Evolutionary conservation across 2,113 vertebrate genomes (phyloP).

Genomic region (Tachysurus vachellii): DNA sequence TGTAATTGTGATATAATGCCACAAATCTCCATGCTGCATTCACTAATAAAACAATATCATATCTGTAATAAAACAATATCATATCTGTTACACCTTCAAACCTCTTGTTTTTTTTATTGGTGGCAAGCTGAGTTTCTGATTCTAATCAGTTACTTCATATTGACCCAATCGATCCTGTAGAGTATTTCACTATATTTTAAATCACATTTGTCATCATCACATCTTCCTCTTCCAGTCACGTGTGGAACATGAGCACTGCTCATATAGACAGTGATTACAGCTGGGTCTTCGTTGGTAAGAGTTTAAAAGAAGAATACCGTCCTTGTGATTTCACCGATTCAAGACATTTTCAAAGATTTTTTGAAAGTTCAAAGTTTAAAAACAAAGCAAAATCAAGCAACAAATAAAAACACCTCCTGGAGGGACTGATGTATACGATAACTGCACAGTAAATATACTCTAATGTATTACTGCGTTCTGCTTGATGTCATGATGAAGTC

Average conservation of each 20-base stretch:
- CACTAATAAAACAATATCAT: constrained; percentile 17
- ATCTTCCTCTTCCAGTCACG: too few species aligned
- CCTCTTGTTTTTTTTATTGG: not conserved
- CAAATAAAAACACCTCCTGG: too few species aligned
- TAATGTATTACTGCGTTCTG: not conserved
- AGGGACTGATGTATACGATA: not conserved
- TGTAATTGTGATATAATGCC: not conserved
- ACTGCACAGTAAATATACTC: not conserved
- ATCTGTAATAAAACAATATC: not conserved
- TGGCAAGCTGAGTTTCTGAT: not conserved
- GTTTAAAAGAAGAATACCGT: too few species aligned
- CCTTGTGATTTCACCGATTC: too few species aligned
- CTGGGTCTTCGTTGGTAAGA: too few species aligned
- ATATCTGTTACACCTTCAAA: not conserved
- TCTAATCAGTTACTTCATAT: not conserved
- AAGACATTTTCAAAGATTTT: too few species aligned
- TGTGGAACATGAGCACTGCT: too few species aligned
- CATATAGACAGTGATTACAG: too few species aligned
- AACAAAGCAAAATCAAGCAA: too few species aligned
- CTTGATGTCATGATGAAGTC: not conserved
- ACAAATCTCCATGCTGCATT: not conserved
- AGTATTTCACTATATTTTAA: too few species aligned
- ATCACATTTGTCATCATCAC: too few species aligned
- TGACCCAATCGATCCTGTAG: not conserved
- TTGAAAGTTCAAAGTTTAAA: too few species aligned